Evolutionary conservation across 2,888 invertebrate species (phyloP), one percentile per base, ranked within the genome.

Genomic region (Autographa pulchrina): DNA sequence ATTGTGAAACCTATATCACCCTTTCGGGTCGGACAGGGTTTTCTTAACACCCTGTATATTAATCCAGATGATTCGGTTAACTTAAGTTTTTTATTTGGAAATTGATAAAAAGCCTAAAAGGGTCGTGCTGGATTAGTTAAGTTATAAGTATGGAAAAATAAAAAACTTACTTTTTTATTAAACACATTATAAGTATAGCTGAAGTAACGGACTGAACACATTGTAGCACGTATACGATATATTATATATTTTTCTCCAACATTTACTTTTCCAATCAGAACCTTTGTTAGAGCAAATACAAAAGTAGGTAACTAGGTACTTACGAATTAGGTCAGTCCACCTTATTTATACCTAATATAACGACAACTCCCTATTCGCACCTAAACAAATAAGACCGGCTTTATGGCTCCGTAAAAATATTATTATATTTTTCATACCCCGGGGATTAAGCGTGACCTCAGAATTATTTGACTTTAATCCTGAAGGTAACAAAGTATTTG

Each of bases 351-450:
- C 20, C 25, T 56, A 56, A 25, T 56, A 56, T 56, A 56, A 20
- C 25, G 54, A 56, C 11, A 56, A 56, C 13, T 11, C 54, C 54
- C 54, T 25, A 20, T 25, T 25, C 20, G 54, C 54, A 25, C 54
- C 54, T 56, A 56, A 56, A 56, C 54, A 56, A 56, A 56, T 56
- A 56, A 56, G 54, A 56, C 9, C 20, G 25, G 25, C 8, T 56
- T 25, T 56, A 20, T 25, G 7, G 48, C 48, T 48, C 6, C 48
- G n/a, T 48, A 48, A 48, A 41, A 48, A n/a, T 48, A 48, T 38
- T n/a, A 48, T 56, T 25, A 56, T 25, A 20, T 56, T 56, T 20
- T 56, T 56, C 25, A 20, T 56, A 56, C 9, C 25, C 25, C 20
- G 3, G 11, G 54, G 20, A 11, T 25, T 4, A 25, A 11, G 54